phyloP scores from a whole-genome alignment of 1,140 invertebrate species.

The Agraylea sexmaculata region DNA sequence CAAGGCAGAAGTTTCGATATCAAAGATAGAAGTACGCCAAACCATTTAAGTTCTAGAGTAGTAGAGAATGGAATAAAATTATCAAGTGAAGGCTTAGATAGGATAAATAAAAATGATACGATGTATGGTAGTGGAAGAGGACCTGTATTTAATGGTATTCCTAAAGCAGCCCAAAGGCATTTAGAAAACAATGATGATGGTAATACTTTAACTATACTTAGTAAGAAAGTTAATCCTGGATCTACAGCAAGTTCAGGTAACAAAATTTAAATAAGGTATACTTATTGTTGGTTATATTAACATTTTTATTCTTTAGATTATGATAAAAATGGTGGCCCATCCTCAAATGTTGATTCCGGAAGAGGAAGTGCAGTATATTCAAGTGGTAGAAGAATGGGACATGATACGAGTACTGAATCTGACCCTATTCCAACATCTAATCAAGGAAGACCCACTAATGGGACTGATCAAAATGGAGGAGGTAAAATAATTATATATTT shows the following conservation, averaged over 20 bases:
- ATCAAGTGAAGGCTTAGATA: no score
- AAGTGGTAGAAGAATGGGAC: constrained; percentile 44
- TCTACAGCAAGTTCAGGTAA: constrained; percentile 31
- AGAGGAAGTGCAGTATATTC: constrained; percentile 64
- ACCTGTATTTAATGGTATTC: constrained; percentile 18
- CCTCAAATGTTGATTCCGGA: constrained; percentile 62
- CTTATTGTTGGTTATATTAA: constrained; percentile 2
- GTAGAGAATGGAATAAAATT: no score
- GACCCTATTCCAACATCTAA: constrained; percentile 27
- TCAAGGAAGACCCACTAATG: constrained; percentile 9
- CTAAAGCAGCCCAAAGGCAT: constrained; percentile 15
- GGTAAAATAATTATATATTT: constrained; percentile 23
- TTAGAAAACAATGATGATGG: constrained; percentile 14
- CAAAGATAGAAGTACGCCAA: constrained; percentile 20
- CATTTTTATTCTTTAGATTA: constrained; percentile 46
- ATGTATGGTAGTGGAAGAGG: constrained; percentile 11
- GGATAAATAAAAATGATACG: no score
- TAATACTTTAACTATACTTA: constrained; percentile 11
- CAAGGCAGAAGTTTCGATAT: constrained; percentile 37
- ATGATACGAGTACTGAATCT: constrained; percentile 40
- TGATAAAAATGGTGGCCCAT: constrained; percentile 56
- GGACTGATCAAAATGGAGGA: constrained; percentile 23
- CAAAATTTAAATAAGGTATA: background rate
- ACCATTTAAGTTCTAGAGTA: no score
- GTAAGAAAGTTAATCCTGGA: constrained; percentile 41